Conservation (phyloP, 2,797 vertebrate species). For the Perodicticus potto region DNA sequence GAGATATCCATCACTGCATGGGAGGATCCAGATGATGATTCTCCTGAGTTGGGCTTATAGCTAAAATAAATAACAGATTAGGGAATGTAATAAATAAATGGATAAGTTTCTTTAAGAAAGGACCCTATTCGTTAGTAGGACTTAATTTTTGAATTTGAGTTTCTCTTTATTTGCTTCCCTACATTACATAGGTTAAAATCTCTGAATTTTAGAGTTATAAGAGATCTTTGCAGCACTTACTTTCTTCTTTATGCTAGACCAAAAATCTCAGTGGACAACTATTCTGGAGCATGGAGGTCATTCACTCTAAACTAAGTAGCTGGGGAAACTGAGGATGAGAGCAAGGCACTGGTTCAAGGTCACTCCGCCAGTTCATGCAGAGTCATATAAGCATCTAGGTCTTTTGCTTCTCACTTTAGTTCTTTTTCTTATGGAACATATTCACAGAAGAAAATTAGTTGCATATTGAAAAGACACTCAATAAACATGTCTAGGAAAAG, state of each 20-base stretch:
- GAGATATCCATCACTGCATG: constrained; percentile 95
- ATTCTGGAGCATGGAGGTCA: background rate
- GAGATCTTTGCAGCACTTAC: background rate
- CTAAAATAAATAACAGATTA: constrained; percentile 83
- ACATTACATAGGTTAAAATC: background rate
- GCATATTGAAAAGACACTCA: constrained; percentile 19
- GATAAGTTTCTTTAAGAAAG: constrained; percentile 24
- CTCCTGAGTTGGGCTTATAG: constrained; percentile 89
- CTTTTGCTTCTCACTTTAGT: constrained; percentile 3
- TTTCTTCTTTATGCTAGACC: background rate
- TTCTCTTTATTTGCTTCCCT: background rate
- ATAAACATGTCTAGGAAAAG: constrained; percentile 15
- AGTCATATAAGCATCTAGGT: background rate
- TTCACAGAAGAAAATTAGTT: constrained; percentile 25
- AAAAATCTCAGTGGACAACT: background rate
- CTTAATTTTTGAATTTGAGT: background rate
- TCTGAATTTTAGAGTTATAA: background rate
- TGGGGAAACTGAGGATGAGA: background rate
- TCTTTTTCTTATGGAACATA: constrained; percentile 22
- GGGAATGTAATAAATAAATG: background rate
- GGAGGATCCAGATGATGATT: constrained; percentile 87
- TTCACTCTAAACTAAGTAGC: background rate
- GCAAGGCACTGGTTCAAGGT: background rate
- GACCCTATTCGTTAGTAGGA: background rate
- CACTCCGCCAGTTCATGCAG: background rate